A percentile compares a stretch with the other conserved stretches of the same genome.
Conservation (phyloP, 2,888 invertebrate genomes). For the Pollenia griseotomentosa region DNA sequence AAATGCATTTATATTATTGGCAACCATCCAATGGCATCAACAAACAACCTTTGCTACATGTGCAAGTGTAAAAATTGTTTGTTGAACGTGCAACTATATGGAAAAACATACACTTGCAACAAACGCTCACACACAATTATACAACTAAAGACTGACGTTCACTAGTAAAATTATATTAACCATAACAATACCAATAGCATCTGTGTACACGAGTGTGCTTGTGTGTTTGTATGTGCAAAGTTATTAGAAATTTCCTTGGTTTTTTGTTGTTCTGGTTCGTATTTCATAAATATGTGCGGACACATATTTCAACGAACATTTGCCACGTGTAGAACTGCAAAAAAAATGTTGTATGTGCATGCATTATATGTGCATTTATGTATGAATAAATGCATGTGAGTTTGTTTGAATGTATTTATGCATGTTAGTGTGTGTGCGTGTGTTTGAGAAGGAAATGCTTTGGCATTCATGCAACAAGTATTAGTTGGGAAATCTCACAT, state of each 20-base stretch:
- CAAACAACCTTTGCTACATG: constrained; percentile 26
- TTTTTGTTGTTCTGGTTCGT: constrained; percentile 2
- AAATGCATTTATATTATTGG: constrained; percentile 54
- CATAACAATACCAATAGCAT: neutral
- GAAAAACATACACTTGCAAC: neutral
- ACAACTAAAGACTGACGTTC: neutral
- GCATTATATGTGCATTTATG: neutral
- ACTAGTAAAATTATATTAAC: neutral
- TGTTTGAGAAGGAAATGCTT: neutral
- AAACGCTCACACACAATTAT: neutral
- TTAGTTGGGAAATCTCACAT: neutral
- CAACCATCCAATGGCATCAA: constrained; percentile 50
- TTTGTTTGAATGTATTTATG: no score
- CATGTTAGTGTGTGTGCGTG: neutral
- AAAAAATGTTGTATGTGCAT: neutral
- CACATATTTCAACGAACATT: constrained; percentile 4
- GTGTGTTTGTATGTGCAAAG: neutral
- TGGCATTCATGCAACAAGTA: constrained; percentile 33
- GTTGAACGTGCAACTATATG: constrained; percentile 25
- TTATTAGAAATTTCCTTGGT: neutral
- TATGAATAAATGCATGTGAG: no score
- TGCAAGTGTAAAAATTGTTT: constrained; percentile 1
- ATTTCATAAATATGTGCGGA: constrained; percentile 6
- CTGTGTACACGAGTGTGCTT: no score
- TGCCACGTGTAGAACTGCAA: neutral